Base-by-base conservation (phyloP, 1,140 invertebrate genomes). In the Cotesia typhae region DNA sequence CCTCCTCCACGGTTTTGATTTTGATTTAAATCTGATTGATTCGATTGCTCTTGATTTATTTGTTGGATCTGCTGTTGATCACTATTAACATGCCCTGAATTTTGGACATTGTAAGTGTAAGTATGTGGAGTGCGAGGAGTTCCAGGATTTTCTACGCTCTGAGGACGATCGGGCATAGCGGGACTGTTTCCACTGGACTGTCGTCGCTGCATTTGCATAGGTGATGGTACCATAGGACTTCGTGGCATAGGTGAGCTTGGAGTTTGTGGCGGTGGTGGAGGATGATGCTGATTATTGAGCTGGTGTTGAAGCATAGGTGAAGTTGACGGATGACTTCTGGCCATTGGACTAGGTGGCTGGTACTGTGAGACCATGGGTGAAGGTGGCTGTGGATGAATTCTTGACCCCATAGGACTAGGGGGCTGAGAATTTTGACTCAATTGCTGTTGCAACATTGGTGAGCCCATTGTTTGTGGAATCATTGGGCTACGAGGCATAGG, bases 401-500 rank as follows among this genome's bases (percentile, higher is more conserved):
- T 70, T n/a, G 72, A 73, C 41, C 80, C 81, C 85, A 87, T 87
- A 2, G 86, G 86, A 76, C 85, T 87, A 0, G 84, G 84, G 3
- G 86, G 86, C 63, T 87, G 85, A 0, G 85, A 87, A 12, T 81
- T 83, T 69, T 87, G 85, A 74, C 85, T 87, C 4, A 87, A 75
- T 66, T 85, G 87, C 66, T 85, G 87, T 41, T 85, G 85, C 14
- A 88, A 78, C 88, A 90, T 89, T 0, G 89, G 89, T 64, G 88
- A 89, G 4, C 84, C 88, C 75, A 89, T 89, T 1, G 86, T 82
- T 61, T 83, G 80, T 55, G 89, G 89, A 10, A 90, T 83, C 75
- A 89, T 88, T 2, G 91, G 91, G 76, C 90, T 92, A 28, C 91
- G 86, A 4, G 90, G 88, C 77, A 91, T 87, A 0, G 92, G 92